Conservation (phyloP, 2,888 invertebrate genomes). For the Diplolepis rosae region DNA sequence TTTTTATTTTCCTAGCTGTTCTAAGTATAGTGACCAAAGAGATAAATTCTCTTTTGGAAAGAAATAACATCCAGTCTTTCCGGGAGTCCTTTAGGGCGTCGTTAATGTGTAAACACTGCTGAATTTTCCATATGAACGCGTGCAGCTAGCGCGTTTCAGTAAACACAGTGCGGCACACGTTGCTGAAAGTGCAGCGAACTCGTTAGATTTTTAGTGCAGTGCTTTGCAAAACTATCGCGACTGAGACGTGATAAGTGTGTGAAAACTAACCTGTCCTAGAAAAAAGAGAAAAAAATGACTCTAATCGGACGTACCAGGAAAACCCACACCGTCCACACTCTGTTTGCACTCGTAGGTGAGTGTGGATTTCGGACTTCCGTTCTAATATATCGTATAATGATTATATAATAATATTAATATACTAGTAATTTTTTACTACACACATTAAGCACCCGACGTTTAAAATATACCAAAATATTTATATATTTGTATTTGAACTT, state of each 20-base stretch:
- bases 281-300: conserved; percentile 16
- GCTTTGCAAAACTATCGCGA: conserved; percentile 9
- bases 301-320: conserved; percentile 16
- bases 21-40: not conserved
- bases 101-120: conserved; percentile 24
- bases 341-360: conserved; percentile 17
- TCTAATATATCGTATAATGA: not conserved
- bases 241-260: conserved; percentile 22
- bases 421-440: too few relatives aligned
- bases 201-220: conserved; percentile 20
- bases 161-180: not conserved
- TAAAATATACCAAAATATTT: too few relatives aligned
- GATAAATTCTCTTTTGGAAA: not conserved
- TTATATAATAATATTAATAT: not conserved
- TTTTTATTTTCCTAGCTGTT: not conserved
- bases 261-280: conserved; percentile 12
- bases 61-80: not conserved
- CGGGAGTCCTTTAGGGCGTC: not conserved
- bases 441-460: too few relatives aligned
- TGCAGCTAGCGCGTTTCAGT: not conserved
- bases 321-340: conserved; percentile 7
- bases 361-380: conserved; percentile 4
- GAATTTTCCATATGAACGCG: not conserved
- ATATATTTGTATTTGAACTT: too few relatives aligned
- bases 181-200: conserved; percentile 11